Percentiles rank a stretch among this genome's conserved stretches.
Evolutionary conservation across 2,113 vertebrate genomes (phyloP).

Genomic region (Sphaerodactylus townsendi): DNA sequence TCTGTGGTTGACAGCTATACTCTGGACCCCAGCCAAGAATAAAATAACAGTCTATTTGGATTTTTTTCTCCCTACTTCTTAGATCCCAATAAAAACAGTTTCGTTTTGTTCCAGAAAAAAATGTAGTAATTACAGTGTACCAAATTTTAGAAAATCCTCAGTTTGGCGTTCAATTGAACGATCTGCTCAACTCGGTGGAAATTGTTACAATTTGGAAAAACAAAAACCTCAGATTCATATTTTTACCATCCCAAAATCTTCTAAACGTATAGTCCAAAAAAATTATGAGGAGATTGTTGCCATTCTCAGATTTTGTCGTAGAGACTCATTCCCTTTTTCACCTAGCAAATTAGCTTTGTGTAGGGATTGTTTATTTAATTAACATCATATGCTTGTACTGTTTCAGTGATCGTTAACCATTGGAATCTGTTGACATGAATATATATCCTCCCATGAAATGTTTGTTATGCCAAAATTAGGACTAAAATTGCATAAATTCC

Average conservation of each 20-base stretch:
- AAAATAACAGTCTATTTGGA: not conserved
- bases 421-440: slow-evolving; percentile 3
- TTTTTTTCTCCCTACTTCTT: slow-evolving; percentile 10
- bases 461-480: not conserved
- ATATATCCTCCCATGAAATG: slow-evolving; percentile 12
- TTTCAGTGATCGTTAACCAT: not conserved
- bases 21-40: not conserved
- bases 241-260: not conserved
- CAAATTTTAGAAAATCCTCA: slow-evolving; percentile 2
- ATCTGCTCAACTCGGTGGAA: not conserved
- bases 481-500: not conserved
- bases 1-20: not conserved
- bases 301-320: slow-evolving; percentile 7
- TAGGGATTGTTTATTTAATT: not conserved
- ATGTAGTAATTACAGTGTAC: not conserved
- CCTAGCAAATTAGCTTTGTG: not conserved
- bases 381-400: not conserved
- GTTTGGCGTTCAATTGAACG: not conserved
- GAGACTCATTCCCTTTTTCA: not conserved
- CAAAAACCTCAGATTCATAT: not conserved
- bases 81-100: not conserved
- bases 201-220: not conserved
- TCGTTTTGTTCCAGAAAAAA: not conserved
- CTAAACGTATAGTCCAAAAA: not conserved
- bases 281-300: not conserved